phyloP scores from a whole-genome alignment of 2,113 vertebrate genomes.

The Cyphomyrus plagiostoma region DNA sequence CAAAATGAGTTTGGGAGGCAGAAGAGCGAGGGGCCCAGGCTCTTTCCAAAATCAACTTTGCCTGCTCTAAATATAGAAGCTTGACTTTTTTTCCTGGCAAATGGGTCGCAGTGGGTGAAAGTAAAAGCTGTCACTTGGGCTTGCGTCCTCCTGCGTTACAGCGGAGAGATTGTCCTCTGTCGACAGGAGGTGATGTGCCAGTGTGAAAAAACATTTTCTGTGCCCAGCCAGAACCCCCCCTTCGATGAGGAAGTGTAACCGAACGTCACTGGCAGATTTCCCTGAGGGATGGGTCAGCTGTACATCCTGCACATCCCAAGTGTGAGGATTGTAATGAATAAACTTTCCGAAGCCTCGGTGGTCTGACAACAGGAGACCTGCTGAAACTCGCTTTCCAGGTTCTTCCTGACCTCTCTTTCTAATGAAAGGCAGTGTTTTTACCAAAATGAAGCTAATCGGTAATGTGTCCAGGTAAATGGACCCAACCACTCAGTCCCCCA shows the following conservation, averaged over 20 bases:
- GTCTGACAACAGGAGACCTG: neutral
- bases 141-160: neutral
- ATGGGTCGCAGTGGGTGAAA: slow-evolving; percentile 17
- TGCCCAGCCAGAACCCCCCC: neutral
- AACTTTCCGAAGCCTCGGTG: neutral
- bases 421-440: neutral
- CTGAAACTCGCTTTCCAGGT: neutral
- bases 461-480: neutral
- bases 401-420: neutral
- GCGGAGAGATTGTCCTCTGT: neutral
- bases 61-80: slow-evolving; percentile 4
- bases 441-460: neutral
- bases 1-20: neutral
- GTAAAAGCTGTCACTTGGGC: slow-evolving; percentile 11
- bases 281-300: neutral
- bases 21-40: neutral
- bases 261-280: neutral
- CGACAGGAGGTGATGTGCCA: neutral
- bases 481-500: neutral
- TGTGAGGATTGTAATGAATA: neutral
- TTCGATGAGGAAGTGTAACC: neutral
- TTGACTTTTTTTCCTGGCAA: slow-evolving; percentile 8
- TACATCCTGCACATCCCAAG: neutral
- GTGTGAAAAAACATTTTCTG: neutral
- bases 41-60: neutral